Conservation (phyloP, 2,797 vertebrate species). For the Garrulus glandarius region DNA sequence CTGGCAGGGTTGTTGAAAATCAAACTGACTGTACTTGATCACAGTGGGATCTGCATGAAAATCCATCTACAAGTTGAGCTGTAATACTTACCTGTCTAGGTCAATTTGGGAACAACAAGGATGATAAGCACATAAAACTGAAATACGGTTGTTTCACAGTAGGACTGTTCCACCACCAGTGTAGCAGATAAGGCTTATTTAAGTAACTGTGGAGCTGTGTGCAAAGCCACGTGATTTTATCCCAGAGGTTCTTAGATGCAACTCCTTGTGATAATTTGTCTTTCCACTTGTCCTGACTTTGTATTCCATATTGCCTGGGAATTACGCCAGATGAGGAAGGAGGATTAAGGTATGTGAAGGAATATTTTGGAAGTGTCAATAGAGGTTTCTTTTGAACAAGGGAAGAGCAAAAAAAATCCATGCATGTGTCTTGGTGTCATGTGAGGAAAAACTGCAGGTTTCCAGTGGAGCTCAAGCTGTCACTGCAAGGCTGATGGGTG, state of each 20-base stretch:
- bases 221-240: background rate
- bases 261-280: background rate
- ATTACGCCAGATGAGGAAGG: background rate
- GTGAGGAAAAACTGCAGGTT: background rate
- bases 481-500: background rate
- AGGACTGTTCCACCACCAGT: background rate
- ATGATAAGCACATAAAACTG: slow-evolving; percentile 38
- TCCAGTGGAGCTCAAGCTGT: background rate
- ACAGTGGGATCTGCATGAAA: slow-evolving; percentile 66
- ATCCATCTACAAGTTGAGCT: slow-evolving; percentile 51
- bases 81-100: slow-evolving; percentile 51
- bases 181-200: background rate
- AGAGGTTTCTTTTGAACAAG: background rate
- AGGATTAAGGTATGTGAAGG: background rate
- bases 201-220: background rate
- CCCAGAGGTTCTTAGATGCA: background rate
- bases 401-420: background rate
- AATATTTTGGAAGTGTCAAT: background rate
- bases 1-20: slow-evolving; percentile 51
- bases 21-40: slow-evolving; percentile 59
- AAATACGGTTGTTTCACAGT: slow-evolving; percentile 44
- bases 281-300: background rate
- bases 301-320: background rate
- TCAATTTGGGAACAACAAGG: slow-evolving; percentile 59
- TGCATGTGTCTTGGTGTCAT: fast-evolving